Base-by-base conservation (phyloP, 64 coral and sea anemone genomes). In the Pocillopora verrucosa region DNA sequence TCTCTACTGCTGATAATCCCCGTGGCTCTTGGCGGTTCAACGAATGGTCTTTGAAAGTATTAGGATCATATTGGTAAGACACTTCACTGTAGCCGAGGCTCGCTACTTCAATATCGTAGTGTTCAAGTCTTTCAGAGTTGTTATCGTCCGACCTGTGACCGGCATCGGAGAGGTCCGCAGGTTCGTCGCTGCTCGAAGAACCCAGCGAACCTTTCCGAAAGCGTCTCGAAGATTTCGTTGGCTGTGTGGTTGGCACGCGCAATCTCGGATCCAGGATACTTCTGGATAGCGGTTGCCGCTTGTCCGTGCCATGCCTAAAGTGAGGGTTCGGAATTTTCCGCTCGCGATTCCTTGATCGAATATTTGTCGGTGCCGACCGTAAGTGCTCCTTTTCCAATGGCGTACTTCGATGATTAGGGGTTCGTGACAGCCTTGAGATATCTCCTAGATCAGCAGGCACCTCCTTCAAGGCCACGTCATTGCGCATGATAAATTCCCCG, bases 61-160 rank as follows among this genome's bases (percentile, higher is more conserved):
- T 97, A 0, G 95, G 95, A 76, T 97, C 95, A 15, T 97, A 97
- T 36, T 97, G 95, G 76, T 97, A 97, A 30, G 91, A 94, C 22
- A 89, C 91, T 78, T 97, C 95, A 35, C 95, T 97, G 10, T 77
- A 89, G 36, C 95, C 95, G 14, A 97, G 89, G 80, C 95, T 97
- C 36, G 91, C 95, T 60, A 93, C 95, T 4, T 97, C 95, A 61
- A 97, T 87, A 63, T 97, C 95, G 41, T 97, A 97, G 78, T 97
- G 90, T 60, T 97, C 95, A 22, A 97, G 86, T 70, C 88, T 81
- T 63, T 97, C 91, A 25, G 95, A 97, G 61, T 93, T 97, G 89
- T 94, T 94, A 80, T 96, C 95, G 38, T 97, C 95, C 61, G 95
- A 92, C 51, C 51, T 87, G 34, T n/a, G 82, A 34, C 84, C 74